Evolutionary conservation across 2,888 invertebrate genomes (phyloP), one percentile per base, ranked within the genome.

Genomic region (Drosophila incognita): DNA sequence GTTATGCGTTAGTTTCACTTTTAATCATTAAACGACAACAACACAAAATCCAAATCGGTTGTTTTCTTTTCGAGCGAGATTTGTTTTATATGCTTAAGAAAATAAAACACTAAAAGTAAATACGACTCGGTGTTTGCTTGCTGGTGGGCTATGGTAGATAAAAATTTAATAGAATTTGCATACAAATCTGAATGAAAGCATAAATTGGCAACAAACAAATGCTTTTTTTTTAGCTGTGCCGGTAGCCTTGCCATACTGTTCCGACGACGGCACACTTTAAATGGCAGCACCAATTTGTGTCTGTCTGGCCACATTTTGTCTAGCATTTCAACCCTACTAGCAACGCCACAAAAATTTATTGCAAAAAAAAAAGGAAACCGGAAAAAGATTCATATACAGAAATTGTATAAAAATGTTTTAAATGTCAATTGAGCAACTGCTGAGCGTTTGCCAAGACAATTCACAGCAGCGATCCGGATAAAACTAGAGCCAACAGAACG

Each of bases 21-120:
- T 83, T 84, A 78, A 78, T 77, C 73, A 72, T 79, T 78, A 81
- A 74, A 82, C 79, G 73, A 84, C 72, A 81, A 81, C 76, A 70
- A 76, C 75, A 59, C 57, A 79, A 78, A 76, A 74, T 79, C 53
- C 76, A 78, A 77, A 74, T 77, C 79, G 65, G 77, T 80, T 87
- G 75, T 91, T 87, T 91, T 82, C 87, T 87, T 89, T 88, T 89
- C 84, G 82, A 83, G 82, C 81, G 78, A 79, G 83, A 77, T 79
- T 79, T 83, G 81, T 87, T 80, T 87, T 81, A 77, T 79, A 75
- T 78, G 81, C 74, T 80, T 91, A 91, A 90, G 91, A 83, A 83
- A 92, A 90, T 91, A 91, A 91, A 91, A 83, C 83, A 81, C 80
- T 83, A 82, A 88, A 89, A 86, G 80, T 85, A 82, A 82, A 83